Evolutionary conservation across 2,113 vertebrate species (phyloP).

Genomic region (Candoia aspera): DNA sequence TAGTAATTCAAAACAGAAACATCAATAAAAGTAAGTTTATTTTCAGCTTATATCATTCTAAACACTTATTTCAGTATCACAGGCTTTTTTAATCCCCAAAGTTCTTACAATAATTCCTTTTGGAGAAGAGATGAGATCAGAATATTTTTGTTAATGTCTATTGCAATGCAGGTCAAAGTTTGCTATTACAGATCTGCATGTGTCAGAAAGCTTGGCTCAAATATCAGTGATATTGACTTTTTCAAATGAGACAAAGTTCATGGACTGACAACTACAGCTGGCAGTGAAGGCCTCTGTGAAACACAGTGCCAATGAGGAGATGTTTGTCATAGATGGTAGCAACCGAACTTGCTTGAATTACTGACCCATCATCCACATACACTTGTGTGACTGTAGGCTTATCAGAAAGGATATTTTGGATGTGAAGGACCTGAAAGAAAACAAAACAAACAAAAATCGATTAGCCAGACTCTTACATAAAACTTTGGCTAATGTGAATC

Average conservation of each 20-base stretch:
- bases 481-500: background rate
- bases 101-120: background rate
- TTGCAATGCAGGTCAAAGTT: constrained; percentile 1
- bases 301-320: constrained; percentile 87
- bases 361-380: constrained; percentile 82
- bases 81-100: background rate
- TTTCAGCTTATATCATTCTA: background rate
- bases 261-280: constrained; percentile 63
- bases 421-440: constrained; percentile 78
- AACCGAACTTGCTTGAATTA: constrained; percentile 85
- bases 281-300: constrained; percentile 87
- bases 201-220: constrained; percentile 10
- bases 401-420: constrained; percentile 87
- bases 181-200: constrained; percentile 22
- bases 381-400: constrained; percentile 82
- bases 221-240: background rate
- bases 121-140: background rate
- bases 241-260: background rate
- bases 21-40: background rate
- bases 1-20: background rate
- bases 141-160: constrained; percentile 28
- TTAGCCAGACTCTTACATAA: background rate
- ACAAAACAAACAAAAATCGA: background rate
- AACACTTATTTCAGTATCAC: constrained; percentile 17
- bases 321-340: constrained; percentile 77